Percentiles rank a stretch among this genome's conserved stretches.
These are phyloP conservation scores for Acrossocheilus fasciatus DNA, from an alignment of 2,797 vertebrate genomes.

Conservation along the genomic window DNA sequence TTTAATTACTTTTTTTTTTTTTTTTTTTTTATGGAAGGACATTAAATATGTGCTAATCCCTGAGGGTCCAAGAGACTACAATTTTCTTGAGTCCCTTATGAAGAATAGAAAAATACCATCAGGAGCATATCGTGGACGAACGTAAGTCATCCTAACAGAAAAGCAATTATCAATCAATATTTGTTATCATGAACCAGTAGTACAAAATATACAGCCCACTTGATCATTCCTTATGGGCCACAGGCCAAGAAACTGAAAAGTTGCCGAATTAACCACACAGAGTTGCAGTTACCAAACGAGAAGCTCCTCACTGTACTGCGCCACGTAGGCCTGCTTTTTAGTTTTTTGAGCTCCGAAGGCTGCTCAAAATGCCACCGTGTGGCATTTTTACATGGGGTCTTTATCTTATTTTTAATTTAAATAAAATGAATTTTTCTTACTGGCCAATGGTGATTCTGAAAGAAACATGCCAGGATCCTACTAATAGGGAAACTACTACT, in stretches of 20 bases:
- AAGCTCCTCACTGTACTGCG: neutral
- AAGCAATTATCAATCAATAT: neutral
- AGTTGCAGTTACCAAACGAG: neutral
- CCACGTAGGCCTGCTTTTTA: too few relatives aligned
- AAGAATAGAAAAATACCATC: slow-evolving; percentile 22
- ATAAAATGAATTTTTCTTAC: neutral
- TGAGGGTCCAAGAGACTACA: slow-evolving; percentile 49
- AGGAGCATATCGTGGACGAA: slow-evolving; percentile 19
- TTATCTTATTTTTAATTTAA: neutral
- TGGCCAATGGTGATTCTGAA: neutral
- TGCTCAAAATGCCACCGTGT: neutral
- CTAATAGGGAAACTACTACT: neutral
- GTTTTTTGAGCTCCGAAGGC: neutral
- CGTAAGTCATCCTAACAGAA: slow-evolving; percentile 20
- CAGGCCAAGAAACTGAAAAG: neutral
- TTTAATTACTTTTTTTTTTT: too few relatives aligned
- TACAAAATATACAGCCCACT: neutral
- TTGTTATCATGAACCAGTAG: neutral
- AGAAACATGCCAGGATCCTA: neutral
- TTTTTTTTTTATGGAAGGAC: neutral
- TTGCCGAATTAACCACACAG: neutral
- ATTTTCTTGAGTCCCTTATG: slow-evolving; percentile 41
- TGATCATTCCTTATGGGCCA: neutral
- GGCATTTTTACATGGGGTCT: neutral
- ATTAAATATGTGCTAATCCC: slow-evolving; percentile 54